These are phyloP conservation scores for Napeogenes sylphis DNA, from an alignment of 2,888 invertebrate genomes.

Conservation along the genomic window DNA sequence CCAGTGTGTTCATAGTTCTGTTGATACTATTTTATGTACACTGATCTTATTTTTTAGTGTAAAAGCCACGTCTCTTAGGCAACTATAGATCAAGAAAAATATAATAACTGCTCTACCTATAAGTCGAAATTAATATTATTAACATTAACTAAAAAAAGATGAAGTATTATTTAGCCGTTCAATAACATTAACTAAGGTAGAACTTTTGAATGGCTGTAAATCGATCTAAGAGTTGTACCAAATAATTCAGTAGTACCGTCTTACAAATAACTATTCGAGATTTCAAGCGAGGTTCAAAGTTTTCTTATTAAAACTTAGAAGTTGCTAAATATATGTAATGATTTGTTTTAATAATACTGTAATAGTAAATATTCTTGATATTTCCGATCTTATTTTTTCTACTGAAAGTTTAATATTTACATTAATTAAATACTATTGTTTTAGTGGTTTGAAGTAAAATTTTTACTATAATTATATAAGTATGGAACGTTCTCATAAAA, in stretches of 20 bases:
- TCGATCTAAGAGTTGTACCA: constrained; percentile 2
- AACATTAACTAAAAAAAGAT: background rate
- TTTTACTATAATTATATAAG: too few relatives aligned
- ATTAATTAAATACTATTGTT: too few relatives aligned
- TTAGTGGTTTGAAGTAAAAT: too few relatives aligned
- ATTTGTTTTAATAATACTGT: background rate
- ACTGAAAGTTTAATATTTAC: background rate
- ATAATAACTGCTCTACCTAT: too few relatives aligned
- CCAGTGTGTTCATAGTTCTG: too few relatives aligned
- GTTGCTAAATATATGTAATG: too few relatives aligned
- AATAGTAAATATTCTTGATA: background rate
- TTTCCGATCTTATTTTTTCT: background rate
- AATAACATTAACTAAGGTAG: background rate
- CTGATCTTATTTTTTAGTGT: too few relatives aligned
- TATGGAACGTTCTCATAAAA: too few relatives aligned
- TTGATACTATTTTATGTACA: too few relatives aligned
- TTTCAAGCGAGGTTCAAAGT: constrained; percentile 3
- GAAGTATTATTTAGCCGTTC: background rate
- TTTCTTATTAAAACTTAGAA: background rate
- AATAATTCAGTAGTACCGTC: constrained; percentile 4
- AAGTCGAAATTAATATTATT: too few relatives aligned
- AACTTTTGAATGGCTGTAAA: background rate
- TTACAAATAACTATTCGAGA: background rate
- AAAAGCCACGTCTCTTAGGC: too few relatives aligned
- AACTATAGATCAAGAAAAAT: too few relatives aligned